Evolutionary conservation across 2,797 vertebrate genomes (phyloP).

Genomic region (Sebastes variabilis): DNA sequence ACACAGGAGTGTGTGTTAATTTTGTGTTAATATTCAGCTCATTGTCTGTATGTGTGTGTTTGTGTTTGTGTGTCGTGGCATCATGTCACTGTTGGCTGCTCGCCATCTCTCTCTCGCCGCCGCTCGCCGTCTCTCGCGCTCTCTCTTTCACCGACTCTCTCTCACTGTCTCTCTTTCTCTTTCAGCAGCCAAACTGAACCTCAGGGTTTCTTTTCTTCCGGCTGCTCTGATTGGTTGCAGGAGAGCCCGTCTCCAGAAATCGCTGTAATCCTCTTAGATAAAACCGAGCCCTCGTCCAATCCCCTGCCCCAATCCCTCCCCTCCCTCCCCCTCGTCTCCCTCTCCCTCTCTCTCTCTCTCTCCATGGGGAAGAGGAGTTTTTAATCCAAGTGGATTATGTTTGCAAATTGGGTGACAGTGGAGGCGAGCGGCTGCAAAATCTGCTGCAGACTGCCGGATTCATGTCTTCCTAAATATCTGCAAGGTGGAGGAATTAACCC

Average conservation of each 20-base stretch:
- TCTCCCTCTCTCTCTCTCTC: constrained; percentile 15
- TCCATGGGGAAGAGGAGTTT: constrained; percentile 67
- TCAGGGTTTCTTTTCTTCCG: constrained; percentile 42
- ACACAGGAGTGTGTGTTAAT: not conserved
- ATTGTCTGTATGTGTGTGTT: not conserved
- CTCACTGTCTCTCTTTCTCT: not conserved
- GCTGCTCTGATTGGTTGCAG: constrained; percentile 69
- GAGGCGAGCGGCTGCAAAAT: constrained; percentile 57
- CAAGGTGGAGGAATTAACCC: constrained; percentile 4
- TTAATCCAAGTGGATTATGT: constrained; percentile 84
- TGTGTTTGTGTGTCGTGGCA: constrained; percentile 6
- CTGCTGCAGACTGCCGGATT: constrained; percentile 26
- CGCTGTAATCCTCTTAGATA: constrained; percentile 89
- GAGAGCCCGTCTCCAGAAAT: constrained; percentile 84
- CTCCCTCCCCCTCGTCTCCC: constrained; percentile 4
- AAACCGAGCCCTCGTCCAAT: constrained; percentile 81
- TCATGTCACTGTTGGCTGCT: constrained; percentile 38
- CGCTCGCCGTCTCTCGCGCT: not conserved
- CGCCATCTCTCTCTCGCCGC: not conserved
- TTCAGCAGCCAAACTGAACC: constrained; percentile 51
- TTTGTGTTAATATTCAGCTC: not conserved
- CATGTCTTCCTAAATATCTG: constrained; percentile 11
- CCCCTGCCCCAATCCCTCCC: constrained; percentile 54
- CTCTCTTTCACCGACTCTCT: not conserved
- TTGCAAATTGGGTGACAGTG: constrained; percentile 76